Percentiles rank a stretch among this genome's conserved stretches.
These are phyloP conservation scores for Dicyrtomina minuta DNA, from an alignment of 2,888 invertebrate species.

Conservation along the genomic window DNA sequence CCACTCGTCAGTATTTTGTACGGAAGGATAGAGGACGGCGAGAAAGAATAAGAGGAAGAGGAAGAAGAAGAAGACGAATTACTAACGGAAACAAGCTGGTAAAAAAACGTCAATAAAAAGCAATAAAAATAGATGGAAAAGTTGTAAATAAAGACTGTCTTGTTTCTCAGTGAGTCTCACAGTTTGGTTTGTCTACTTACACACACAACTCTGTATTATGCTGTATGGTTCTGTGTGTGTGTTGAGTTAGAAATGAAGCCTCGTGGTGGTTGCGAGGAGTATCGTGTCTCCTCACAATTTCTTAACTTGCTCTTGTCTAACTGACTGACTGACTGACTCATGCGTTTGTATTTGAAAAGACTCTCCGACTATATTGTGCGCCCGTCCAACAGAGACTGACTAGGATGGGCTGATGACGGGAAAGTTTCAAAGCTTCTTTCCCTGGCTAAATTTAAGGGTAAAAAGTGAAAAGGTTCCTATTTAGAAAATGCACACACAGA, in stretches of 20 bases:
- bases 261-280: slow-evolving; percentile 18
- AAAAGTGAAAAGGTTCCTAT: slow-evolving; percentile 2
- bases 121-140: slow-evolving; percentile 26
- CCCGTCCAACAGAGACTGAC: no score
- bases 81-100: not conserved
- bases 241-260: slow-evolving; percentile 9
- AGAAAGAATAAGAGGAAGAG: not conserved
- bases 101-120: slow-evolving; percentile 22
- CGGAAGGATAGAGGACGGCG: not conserved
- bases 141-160: slow-evolving; percentile 21
- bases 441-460: not conserved
- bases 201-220: not conserved
- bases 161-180: no score
- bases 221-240: not conserved
- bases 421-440: not conserved
- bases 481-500: not conserved
- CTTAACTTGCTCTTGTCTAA: not conserved
- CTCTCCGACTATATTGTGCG: no score
- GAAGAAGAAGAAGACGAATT: not conserved
- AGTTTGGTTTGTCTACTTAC: slow-evolving; percentile 5
- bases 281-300: slow-evolving; percentile 1
- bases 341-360: not conserved
- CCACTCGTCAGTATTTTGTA: not conserved
- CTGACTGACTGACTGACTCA: not conserved
- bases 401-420: not conserved